phyloP scores from a whole-genome alignment of 2,888 invertebrate species.

The Acholoe squamosa region DNA sequence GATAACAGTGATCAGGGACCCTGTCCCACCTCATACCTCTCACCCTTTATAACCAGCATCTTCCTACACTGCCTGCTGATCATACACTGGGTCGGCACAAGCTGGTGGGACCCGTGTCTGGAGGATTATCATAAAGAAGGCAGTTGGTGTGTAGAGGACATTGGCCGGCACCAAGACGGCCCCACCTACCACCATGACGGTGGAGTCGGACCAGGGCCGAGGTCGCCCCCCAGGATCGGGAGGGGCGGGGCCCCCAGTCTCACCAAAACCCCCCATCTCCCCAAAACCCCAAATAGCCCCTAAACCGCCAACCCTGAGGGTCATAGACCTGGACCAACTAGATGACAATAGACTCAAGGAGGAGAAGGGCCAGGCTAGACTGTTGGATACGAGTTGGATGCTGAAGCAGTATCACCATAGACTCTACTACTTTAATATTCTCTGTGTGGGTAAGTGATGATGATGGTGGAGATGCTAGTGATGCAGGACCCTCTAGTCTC shows the following conservation, averaged over 20 bases:
- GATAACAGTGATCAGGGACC: no score
- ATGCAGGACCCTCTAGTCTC: no score
- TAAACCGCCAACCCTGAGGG: not conserved
- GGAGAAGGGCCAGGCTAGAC: not conserved
- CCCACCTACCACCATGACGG: constrained; percentile 19
- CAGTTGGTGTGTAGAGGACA: no score
- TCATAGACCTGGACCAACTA: constrained; percentile 42
- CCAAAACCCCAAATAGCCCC: not conserved
- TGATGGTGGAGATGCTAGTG: not conserved
- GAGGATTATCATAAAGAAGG: no score
- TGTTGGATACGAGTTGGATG: constrained; percentile 67
- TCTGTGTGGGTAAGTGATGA: constrained; percentile 69
- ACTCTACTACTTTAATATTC: constrained; percentile 68
- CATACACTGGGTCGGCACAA: no score
- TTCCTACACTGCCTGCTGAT: no score
- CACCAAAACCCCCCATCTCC: not conserved
- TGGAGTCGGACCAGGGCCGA: constrained; percentile 18
- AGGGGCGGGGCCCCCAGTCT: constrained; percentile 1
- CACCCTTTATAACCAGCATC: no score
- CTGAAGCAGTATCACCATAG: constrained; percentile 64
- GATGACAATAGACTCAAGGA: not conserved
- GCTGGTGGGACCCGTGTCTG: no score
- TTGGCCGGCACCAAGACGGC: not conserved
- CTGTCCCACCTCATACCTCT: no score
- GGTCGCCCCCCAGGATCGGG: constrained; percentile 27